Evolutionary conservation across 2,113 vertebrate genomes (phyloP).

Genomic region (Lepisosteus oculatus): DNA sequence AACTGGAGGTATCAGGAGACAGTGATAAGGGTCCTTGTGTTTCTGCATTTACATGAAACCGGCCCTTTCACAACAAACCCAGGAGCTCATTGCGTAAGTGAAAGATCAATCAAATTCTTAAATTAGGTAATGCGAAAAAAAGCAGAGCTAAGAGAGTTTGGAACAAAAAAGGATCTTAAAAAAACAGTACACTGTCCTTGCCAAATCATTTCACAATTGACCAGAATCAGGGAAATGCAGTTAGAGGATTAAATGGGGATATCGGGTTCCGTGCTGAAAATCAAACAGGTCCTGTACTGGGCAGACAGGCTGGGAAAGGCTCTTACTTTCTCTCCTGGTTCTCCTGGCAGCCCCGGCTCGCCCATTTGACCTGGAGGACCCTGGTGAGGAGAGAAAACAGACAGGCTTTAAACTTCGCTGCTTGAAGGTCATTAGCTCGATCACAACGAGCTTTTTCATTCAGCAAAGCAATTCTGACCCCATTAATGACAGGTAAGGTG

Average conservation of each 20-base stretch:
- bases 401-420: neutral
- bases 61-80: neutral
- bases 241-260: neutral
- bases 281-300: neutral
- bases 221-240: neutral
- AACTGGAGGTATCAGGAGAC: neutral
- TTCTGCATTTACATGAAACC: neutral
- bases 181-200: neutral
- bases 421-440: neutral
- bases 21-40: neutral
- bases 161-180: neutral
- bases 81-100: too few relatives aligned
- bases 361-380: conserved; percentile 81
- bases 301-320: conserved; percentile 11
- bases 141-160: neutral
- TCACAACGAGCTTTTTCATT: neutral
- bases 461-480: neutral
- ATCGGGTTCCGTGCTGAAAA: neutral
- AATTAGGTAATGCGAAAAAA: neutral
- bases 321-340: conserved; percentile 87
- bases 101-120: neutral
- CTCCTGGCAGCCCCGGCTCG: conserved; percentile 79
- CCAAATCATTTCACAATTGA: neutral
- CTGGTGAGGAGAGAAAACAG: conserved; percentile 47
- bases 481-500: neutral